Conservation (phyloP, 2,888 invertebrate genomes). For the Drosophila yooni region DNA sequence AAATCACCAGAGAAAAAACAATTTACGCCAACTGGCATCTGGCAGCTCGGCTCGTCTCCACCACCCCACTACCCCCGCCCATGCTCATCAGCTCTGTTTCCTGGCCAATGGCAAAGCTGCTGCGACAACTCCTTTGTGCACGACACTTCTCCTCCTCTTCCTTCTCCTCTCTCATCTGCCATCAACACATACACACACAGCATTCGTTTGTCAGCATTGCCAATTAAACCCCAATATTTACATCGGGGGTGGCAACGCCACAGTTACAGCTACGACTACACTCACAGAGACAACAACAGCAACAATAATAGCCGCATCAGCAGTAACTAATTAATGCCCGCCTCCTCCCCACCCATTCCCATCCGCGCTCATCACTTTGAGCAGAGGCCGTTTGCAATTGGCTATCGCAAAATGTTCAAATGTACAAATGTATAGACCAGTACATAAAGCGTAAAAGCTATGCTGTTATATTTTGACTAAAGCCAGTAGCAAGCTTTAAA, state of each 20-base stretch:
- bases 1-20: slow-evolving; percentile 12
- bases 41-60: not conserved
- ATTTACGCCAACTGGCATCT: not conserved
- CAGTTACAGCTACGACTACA: slow-evolving; percentile 9
- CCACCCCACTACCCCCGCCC: not conserved
- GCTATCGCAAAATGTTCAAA: slow-evolving; percentile 7
- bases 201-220: slow-evolving; percentile 13
- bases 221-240: slow-evolving; percentile 57
- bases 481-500: not conserved
- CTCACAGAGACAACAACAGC: not conserved
- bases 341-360: not conserved
- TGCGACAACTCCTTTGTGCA: slow-evolving; percentile 29
- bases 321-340: slow-evolving; percentile 45
- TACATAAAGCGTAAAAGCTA: not conserved
- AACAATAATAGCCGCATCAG: not conserved
- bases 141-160: not conserved
- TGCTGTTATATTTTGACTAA: not conserved
- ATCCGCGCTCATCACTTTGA: not conserved
- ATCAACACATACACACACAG: slow-evolving; percentile 9
- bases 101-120: slow-evolving; percentile 40
- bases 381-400: slow-evolving; percentile 40
- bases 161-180: not conserved
- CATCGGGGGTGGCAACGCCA: slow-evolving; percentile 37
- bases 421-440: not conserved
- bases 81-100: not conserved